A percentile compares a stretch with the other conserved stretches of the same genome.
phyloP scores from a whole-genome alignment of 2,888 invertebrate genomes.

The Cyaniris semiargus region DNA sequence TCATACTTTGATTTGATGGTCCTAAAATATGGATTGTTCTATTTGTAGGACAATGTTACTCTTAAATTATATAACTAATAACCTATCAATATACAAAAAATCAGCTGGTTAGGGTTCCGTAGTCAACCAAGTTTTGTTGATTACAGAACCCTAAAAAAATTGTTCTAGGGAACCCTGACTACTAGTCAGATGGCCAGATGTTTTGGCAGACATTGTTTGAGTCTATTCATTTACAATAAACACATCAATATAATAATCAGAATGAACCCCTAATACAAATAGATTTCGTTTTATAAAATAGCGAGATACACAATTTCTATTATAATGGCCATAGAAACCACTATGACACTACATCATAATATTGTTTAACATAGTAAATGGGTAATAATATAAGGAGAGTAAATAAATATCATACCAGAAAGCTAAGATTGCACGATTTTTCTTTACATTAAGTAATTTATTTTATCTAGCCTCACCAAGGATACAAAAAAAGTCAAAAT shows the following conservation, averaged over 20 bases:
- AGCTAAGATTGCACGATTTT: background rate
- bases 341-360: background rate
- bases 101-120: no score
- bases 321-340: background rate
- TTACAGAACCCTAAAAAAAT: no score
- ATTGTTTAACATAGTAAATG: background rate
- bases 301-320: background rate
- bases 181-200: background rate
- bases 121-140: no score
- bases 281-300: background rate
- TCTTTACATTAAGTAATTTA: background rate
- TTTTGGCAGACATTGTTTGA: background rate
- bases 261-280: slow-evolving; percentile 22
- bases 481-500: no score
- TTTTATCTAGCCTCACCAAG: no score
- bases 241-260: background rate
- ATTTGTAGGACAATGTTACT: no score
- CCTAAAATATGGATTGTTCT: no score
- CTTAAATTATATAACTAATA: no score
- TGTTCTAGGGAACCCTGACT: no score
- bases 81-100: no score
- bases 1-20: no score
- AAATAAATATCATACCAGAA: background rate
- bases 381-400: background rate
- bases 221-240: background rate